Base-by-base conservation (phyloP, 2,113 vertebrate genomes). In the Bombycilla garrulus region DNA sequence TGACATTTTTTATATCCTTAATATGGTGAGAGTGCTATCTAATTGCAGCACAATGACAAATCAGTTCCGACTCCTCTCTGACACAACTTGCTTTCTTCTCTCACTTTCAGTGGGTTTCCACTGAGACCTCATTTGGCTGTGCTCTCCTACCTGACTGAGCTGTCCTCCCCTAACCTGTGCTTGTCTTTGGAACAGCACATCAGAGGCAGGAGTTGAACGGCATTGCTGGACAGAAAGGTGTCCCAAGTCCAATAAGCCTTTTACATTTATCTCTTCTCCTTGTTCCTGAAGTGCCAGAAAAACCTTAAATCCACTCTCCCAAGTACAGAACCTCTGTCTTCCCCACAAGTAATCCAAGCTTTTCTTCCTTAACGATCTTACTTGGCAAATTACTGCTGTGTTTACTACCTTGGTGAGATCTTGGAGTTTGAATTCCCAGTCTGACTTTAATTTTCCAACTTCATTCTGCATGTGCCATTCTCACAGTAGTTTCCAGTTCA, bases 271-370 rank as follows among this genome's bases (percentile, higher is more conserved):
- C 76, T 96, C 57, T 82, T 54, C 79, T 77, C 40, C 1, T 0
- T 40, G 31, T 51, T 96, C 85, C 57, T 88, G 72, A 71, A 88
- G 79, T 71, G 79, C 56, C 69, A 79, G 76, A 67, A 48, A 95
- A 88, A 90, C 71, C 72, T 92, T 74, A 86, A 80, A 92, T 81
- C 71, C 74, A 74, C 78, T 90, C 74, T 76, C 64, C 83, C 65
- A 64, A 66, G 69, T 84, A 58, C 62, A 94, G 76, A 70, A 23
- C 17, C 61, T 91, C 64, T 82, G 65, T 51, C 79, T 90, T 93
- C 31, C 45, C 53, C 61, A 40, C 60, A 40, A 51, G n/a, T 61
- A 74, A 58, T 65, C 67, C 84, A 84, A 77, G 40, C 40, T 71
- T 51, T 66, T 65, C 53, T 57, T 69, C 72, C 92, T 92, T 91